Evolutionary conservation across 2,888 invertebrate species (phyloP).

Genomic region (Ormyrus pomaceus): DNA sequence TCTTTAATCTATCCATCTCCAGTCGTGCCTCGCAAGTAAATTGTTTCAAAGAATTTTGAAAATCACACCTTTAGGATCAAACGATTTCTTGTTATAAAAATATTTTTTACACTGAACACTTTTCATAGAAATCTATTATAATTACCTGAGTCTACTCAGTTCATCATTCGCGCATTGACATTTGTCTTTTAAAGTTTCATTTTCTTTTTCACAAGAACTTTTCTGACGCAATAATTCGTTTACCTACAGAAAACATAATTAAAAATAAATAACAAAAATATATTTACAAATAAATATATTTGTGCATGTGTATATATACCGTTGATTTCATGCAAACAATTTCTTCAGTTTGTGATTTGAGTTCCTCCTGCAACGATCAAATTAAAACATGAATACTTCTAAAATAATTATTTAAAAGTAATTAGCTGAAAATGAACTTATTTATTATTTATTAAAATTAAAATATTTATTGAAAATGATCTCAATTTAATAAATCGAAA

Average conservation of each 20-base stretch:
- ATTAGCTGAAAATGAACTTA: background rate
- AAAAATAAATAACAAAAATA: conserved; percentile 4
- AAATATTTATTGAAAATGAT: too few relatives aligned
- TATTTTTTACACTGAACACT: background rate
- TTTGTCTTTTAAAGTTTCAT: conserved; percentile 56
- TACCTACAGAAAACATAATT: conserved; percentile 58
- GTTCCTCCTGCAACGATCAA: conserved; percentile 57
- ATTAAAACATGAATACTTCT: conserved; percentile 6
- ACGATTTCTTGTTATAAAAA: conserved; percentile 23
- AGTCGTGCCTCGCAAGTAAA: conserved; percentile 21
- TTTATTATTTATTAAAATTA: background rate
- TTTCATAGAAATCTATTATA: too few relatives aligned
- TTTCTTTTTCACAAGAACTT: conserved; percentile 61
- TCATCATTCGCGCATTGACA: conserved; percentile 62
- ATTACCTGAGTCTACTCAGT: conserved; percentile 62
- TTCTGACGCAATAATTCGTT: conserved; percentile 60
- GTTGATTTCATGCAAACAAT: conserved; percentile 61
- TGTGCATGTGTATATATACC: conserved; percentile 57
- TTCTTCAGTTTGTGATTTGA: conserved; percentile 59
- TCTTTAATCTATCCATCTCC: conserved; percentile 54
- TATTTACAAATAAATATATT: conserved; percentile 37
- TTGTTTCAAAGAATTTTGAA: conserved; percentile 32
- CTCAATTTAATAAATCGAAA: too few relatives aligned
- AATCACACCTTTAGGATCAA: conserved; percentile 18
- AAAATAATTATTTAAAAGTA: conserved; percentile 14